Percentiles rank a stretch among this genome's conserved stretches.
Evolutionary conservation across 2,113 vertebrate genomes (phyloP).

Genomic region (Anarrhichthys ocellatus): DNA sequence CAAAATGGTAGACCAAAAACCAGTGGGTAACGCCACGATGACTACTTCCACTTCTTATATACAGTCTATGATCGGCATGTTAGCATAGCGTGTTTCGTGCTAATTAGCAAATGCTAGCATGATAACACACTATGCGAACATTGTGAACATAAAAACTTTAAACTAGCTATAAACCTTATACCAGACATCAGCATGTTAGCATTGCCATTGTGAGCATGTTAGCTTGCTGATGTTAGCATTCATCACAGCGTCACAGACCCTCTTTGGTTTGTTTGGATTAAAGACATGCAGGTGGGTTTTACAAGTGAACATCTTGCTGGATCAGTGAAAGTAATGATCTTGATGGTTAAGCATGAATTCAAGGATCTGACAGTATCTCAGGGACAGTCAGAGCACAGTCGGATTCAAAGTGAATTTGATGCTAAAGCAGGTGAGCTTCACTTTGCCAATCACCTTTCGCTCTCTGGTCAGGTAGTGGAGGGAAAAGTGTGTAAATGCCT

Average conservation of each 20-base stretch:
- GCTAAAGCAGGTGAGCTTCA: neutral
- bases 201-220: neutral
- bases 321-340: neutral
- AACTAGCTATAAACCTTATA: too few species aligned
- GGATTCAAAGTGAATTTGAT: slow-evolving; percentile 9
- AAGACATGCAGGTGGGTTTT: slow-evolving; percentile 3
- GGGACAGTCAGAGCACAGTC: neutral
- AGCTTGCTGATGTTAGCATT: neutral
- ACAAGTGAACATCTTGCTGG: neutral
- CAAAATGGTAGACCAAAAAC: too few species aligned
- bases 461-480: neutral
- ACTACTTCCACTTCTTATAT: too few species aligned
- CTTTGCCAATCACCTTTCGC: neutral
- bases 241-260: neutral
- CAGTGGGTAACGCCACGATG: too few species aligned
- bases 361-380: slow-evolving; percentile 20
- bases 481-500: neutral
- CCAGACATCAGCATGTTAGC: neutral
- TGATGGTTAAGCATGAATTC: neutral
- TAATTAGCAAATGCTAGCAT: too few species aligned
- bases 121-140: too few species aligned
- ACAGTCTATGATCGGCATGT: too few species aligned
- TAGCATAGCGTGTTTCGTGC: too few species aligned
- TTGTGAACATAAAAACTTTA: too few species aligned
- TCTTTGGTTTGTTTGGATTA: neutral